Percentiles rank a stretch among this genome's conserved stretches.
These are phyloP conservation scores for Linepithema humile DNA, from an alignment of 1,140 invertebrate species.

Conservation along the genomic window DNA sequence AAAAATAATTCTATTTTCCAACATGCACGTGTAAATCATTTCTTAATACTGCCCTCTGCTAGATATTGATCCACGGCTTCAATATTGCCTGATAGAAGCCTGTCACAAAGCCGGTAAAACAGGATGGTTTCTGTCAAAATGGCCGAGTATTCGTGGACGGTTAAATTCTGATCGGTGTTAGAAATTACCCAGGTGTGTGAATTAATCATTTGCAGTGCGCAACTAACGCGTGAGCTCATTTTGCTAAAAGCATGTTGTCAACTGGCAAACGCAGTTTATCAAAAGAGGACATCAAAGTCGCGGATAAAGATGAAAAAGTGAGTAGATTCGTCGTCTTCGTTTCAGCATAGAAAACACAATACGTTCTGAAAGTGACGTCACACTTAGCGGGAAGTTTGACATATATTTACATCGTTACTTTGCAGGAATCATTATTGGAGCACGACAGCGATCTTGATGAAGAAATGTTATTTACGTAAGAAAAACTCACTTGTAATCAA, in stretches of 20 bases:
- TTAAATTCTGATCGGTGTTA: background rate
- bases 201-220: background rate
- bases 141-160: slow-evolving; percentile 31
- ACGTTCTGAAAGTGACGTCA: background rate
- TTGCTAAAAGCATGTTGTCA: slow-evolving; percentile 54
- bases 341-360: background rate
- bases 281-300: slow-evolving; percentile 71
- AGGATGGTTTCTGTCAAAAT: slow-evolving; percentile 44
- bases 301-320: slow-evolving; percentile 79
- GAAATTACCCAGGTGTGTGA: background rate
- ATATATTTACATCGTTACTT: slow-evolving; percentile 41
- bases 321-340: slow-evolving; percentile 15
- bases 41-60: background rate
- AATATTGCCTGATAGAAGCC: too few species aligned
- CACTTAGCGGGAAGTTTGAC: slow-evolving; percentile 47
- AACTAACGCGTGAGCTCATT: background rate
- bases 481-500: background rate
- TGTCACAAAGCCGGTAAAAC: slow-evolving; percentile 6
- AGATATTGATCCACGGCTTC: slow-evolving; percentile 7
- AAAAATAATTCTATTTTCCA: background rate
- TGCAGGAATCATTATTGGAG: slow-evolving; percentile 77
- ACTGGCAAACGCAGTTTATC: slow-evolving; percentile 70
- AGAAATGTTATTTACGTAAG: slow-evolving; percentile 78
- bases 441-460: slow-evolving; percentile 81
- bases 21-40: background rate